phyloP scores from a whole-genome alignment of 2,888 invertebrate species.

The Acheta domesticus region DNA sequence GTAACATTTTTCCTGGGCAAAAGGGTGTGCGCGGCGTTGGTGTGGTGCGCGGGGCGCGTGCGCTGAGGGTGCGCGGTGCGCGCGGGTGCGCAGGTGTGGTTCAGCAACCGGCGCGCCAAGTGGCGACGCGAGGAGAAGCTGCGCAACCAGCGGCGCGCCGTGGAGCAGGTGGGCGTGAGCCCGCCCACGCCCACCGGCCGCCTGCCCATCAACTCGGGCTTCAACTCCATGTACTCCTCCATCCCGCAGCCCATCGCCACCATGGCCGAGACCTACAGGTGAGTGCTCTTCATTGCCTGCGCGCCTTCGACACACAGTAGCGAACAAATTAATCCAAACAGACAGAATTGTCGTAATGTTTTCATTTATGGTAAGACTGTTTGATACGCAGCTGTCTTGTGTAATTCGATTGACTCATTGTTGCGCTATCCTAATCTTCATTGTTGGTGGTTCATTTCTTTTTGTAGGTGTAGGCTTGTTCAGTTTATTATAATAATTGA shows the following conservation, averaged over 20 bases:
- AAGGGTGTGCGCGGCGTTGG: no score
- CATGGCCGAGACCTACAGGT: conserved; percentile 62
- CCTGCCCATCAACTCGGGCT: conserved; percentile 69
- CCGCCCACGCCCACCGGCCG: conserved; percentile 41
- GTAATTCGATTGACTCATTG: no score
- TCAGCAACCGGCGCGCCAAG: conserved; percentile 97
- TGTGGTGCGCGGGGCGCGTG: background rate
- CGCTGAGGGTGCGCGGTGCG: background rate
- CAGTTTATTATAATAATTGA: no score
- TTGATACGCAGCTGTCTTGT: no score
- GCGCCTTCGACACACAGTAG: background rate
- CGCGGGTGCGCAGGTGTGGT: conserved; percentile 85
- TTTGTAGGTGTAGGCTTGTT: no score
- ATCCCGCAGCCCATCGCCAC: conserved; percentile 92
- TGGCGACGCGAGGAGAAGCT: conserved; percentile 99
- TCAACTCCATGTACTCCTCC: conserved; percentile 93
- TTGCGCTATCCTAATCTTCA: no score
- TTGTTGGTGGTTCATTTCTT: no score
- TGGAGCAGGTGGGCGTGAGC: conserved; percentile 51
- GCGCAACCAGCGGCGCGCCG: conserved; percentile 76
- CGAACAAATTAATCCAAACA: no score
- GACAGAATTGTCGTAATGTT: no score
- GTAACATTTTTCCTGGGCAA: no score
- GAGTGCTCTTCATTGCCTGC: conserved; percentile 30
- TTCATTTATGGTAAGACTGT: no score